Conservation (phyloP, 1,140 invertebrate genomes). For the Brachionus sp. region DNA sequence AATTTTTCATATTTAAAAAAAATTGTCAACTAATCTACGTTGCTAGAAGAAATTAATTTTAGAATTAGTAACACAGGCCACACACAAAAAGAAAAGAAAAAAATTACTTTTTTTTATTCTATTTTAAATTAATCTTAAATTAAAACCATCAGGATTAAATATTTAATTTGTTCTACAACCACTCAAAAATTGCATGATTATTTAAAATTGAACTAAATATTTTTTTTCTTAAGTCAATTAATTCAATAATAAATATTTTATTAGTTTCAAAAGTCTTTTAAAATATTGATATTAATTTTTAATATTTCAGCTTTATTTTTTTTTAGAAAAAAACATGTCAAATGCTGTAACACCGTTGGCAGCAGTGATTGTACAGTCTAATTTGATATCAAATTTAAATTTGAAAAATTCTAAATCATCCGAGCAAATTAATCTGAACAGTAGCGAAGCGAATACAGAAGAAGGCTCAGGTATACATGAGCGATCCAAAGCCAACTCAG, state of each 20-base stretch:
- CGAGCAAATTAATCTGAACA: not conserved
- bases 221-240: not conserved
- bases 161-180: not conserved
- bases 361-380: conserved; percentile 7
- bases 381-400: conserved; percentile 16
- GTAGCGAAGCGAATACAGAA: not conserved
- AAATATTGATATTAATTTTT: not conserved
- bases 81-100: not conserved
- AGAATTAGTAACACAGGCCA: not conserved
- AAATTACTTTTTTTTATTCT: not conserved
- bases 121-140: not conserved
- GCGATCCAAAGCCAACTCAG: not conserved
- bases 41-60: not conserved
- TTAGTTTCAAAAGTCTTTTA: not conserved
- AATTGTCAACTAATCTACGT: not conserved
- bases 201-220: not conserved
- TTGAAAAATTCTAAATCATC: not conserved
- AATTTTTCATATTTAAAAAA: too few species aligned
- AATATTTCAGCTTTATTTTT: not conserved
- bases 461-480: not conserved
- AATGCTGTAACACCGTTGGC: conserved; percentile 32
- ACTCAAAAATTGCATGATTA: not conserved
- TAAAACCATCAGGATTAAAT: not conserved
- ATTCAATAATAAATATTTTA: not conserved
- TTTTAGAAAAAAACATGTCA: conserved; percentile 19